phyloP scores from a whole-genome alignment of 1,140 invertebrate genomes.

The Hetaerina americana region DNA sequence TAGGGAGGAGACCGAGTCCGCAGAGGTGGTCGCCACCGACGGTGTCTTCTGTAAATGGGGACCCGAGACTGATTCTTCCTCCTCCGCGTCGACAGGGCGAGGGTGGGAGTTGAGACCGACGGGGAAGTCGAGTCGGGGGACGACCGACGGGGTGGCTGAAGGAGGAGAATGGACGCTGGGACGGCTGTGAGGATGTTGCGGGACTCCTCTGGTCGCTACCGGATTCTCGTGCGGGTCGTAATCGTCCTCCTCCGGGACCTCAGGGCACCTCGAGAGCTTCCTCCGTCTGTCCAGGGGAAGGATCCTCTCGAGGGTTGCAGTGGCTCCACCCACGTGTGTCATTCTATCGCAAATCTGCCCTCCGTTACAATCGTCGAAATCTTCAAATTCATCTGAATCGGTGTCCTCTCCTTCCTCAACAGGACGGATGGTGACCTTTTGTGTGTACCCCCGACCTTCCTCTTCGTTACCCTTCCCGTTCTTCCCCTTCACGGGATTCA shows the following conservation, averaged over 20 bases:
- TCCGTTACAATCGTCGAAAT: background rate
- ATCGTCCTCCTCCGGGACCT: background rate
- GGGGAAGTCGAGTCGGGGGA: too few species aligned
- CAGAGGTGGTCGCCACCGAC: too few species aligned
- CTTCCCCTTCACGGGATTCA: too few species aligned
- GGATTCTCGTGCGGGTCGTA: background rate
- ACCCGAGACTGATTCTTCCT: background rate
- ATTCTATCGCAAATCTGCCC: too few species aligned
- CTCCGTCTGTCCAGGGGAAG: background rate
- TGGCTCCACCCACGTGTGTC: background rate
- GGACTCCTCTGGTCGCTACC: background rate
- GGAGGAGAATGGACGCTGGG: too few species aligned
- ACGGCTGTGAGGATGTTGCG: too few species aligned
- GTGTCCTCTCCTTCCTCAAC: background rate
- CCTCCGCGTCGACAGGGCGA: background rate
- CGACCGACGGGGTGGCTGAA: too few species aligned
- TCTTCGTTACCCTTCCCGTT: background rate
- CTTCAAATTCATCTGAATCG: background rate
- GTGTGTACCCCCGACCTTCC: background rate
- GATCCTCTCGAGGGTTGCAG: too few species aligned
- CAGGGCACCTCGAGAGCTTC: background rate
- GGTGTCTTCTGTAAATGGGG: too few species aligned
- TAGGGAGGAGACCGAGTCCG: background rate
- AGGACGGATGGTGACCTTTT: background rate
- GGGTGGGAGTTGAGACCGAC: too few species aligned